Percentiles rank a stretch among this genome's conserved stretches.
Conservation (phyloP, 2,113 vertebrate species). For the Scomber scombrus region DNA sequence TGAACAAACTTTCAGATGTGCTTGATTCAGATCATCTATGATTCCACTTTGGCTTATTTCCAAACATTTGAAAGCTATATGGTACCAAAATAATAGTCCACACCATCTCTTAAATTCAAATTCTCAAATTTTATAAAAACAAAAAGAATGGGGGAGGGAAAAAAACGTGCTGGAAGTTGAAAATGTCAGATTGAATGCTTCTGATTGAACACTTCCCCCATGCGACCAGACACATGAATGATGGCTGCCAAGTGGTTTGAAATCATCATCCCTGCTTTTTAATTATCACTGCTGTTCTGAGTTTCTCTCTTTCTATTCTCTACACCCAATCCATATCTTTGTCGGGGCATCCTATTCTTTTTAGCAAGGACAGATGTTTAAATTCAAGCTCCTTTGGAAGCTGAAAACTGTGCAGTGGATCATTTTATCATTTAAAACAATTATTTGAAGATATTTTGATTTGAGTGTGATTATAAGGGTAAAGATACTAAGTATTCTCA, state of each 20-base stretch:
- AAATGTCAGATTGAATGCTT: background rate
- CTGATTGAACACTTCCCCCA: slow-evolving; percentile 27
- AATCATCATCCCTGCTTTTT: background rate
- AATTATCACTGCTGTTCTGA: background rate
- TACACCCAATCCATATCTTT: too few relatives aligned
- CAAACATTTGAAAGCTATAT: slow-evolving; percentile 58
- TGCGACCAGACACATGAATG: slow-evolving; percentile 60
- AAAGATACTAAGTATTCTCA: too few relatives aligned
- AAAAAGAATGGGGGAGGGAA: background rate
- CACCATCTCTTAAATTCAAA: background rate
- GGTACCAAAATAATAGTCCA: background rate
- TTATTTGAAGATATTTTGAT: background rate
- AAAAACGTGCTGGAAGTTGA: background rate
- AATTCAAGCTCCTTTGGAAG: too few relatives aligned
- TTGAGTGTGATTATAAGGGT: too few relatives aligned
- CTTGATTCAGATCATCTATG: background rate
- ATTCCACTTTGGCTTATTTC: background rate
- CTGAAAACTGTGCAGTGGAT: too few relatives aligned
- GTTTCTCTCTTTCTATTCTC: background rate
- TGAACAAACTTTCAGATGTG: slow-evolving; percentile 28
- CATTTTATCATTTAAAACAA: too few relatives aligned
- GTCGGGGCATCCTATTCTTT: too few relatives aligned
- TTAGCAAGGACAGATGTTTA: too few relatives aligned
- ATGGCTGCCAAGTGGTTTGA: slow-evolving; percentile 41
- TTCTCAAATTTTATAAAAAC: background rate